Evolutionary conservation across 2,113 vertebrate genomes (phyloP), one percentile per base, ranked within the genome.

Genomic region (Protomyctophum bolini): DNA sequence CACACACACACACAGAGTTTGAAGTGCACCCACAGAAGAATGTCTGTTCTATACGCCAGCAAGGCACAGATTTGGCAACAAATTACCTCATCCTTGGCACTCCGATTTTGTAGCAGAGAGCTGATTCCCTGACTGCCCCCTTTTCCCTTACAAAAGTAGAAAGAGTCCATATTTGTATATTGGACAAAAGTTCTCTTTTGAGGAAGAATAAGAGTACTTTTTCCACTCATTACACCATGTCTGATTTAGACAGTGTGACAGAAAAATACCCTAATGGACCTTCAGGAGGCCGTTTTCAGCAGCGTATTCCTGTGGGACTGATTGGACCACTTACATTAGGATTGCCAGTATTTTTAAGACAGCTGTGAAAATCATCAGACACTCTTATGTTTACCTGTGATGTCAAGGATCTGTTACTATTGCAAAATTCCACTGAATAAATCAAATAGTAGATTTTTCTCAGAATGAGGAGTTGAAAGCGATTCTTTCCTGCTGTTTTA

Each of bases 41-140:
- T 58, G 74, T 62, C 73, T 79, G 83, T 86, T 86, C 76, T 80
- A 49, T 63, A 56, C 45, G 58, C 68, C 58, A 46, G 45, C 73
- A 58, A 52, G 80, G 68, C 77, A 72, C 76, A 79, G 70, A 82
- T 79, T 67, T 84, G 82, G 70, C 73, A 85, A 80, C 79, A 67
- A 52, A 85, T 94, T 89, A 92, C 82, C 72, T 92, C 91, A 93
- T 84, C 54, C 68, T 76, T 91, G 86, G 85, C 81, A 12, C 72
- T 29, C 55, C 7, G 75, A 61, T 49, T 54, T 58, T 63, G 65
- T 58, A 71, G 75, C 66, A 62, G 78, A 54, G 66, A 76, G 66
- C 54, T 7, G 57, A 74, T 76, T 73, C 72, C 46, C 70, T 48
- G 73, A 84, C 45, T 54, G 56, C 45, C 59, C 15, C 58, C 15